Base-by-base conservation (phyloP, 1,140 invertebrate species). In the Andrena cerasifolii region DNA sequence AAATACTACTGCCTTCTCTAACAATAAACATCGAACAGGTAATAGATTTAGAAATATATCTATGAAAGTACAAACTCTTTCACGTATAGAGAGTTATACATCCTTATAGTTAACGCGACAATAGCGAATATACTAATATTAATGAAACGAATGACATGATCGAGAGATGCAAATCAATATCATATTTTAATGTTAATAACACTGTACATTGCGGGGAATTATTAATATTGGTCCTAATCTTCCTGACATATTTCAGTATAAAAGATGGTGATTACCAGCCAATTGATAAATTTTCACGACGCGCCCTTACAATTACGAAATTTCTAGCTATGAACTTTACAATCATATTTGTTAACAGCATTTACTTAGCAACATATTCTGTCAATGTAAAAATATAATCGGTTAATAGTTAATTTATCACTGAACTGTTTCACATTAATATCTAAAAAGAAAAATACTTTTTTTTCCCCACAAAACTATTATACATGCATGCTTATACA, bases 1-100 rank as follows among this genome's bases (percentile, higher is more conserved):
- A 79, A 81, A 84, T 71, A 80, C 45, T 72, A 87, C 21, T 65
- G 66, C 73, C 21, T 49, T 74, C 47, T 68, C 67, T 79, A 84
- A 78, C 67, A 73, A 33, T 78, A 80, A 79, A 82, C 65, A 79
- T 56, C 58, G 58, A 81, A 70, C 67, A 70, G 16, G 58, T 73
- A 75, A 77, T 56, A 83, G 65, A 58, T 79, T 80, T 83, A 86
- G 53, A 86, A 86, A 86, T 82, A 72, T 81, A 67, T 71, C 78
- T 88, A 88, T 88, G 85, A 88, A 88, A 88, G 85, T 88, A 88
- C 82, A 88, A 89, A 88, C 47, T 86, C 58, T 79, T 82, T 72
- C 47, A 70, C 26, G 53, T 59, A 58, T 53, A 31, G 67, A 82
- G 31, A 78, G 54, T 40, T 12, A 7, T 78, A 65, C 51, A 51